Percentiles rank a stretch among this genome's conserved stretches.
These are phyloP conservation scores for Anser brachyrhynchus DNA, from an alignment of 2,113 vertebrate species.

Conservation along the genomic window DNA sequence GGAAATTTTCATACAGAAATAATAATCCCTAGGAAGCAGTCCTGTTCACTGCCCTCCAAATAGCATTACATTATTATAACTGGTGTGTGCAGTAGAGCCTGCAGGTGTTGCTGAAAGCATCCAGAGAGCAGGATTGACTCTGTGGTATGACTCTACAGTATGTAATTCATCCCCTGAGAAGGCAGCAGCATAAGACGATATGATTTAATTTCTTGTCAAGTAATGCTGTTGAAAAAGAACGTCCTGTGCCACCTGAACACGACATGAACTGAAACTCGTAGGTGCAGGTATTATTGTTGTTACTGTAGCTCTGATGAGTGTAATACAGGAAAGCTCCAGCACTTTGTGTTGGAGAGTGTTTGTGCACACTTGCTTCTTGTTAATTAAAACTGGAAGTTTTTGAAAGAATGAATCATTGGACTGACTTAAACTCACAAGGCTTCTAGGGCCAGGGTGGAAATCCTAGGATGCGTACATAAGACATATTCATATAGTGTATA, in stretches of 20 bases:
- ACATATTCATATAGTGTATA: not conserved
- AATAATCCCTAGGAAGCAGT: constrained; percentile 39
- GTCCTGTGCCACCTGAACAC: not conserved
- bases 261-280: not conserved
- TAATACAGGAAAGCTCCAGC: not conserved
- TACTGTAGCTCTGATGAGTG: not conserved
- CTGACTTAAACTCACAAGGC: not conserved
- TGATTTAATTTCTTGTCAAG: constrained; percentile 33
- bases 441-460: not conserved
- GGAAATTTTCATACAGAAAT: constrained; percentile 16
- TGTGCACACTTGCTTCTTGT: not conserved
- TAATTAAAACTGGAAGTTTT: not conserved
- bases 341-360: not conserved
- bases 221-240: not conserved
- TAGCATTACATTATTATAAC: constrained; percentile 21
- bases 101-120: constrained; percentile 41
- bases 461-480: not conserved
- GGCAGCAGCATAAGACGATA: not conserved
- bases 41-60: constrained; percentile 35
- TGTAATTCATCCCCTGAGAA: constrained; percentile 21
- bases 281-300: not conserved
- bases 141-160: not conserved
- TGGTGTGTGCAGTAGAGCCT: constrained; percentile 7
- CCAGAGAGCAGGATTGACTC: not conserved
- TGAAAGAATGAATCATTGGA: not conserved